A percentile compares a stretch with the other conserved stretches of the same genome.
Conservation (phyloP, 1,140 invertebrate species). For the Gryon sp. region DNA sequence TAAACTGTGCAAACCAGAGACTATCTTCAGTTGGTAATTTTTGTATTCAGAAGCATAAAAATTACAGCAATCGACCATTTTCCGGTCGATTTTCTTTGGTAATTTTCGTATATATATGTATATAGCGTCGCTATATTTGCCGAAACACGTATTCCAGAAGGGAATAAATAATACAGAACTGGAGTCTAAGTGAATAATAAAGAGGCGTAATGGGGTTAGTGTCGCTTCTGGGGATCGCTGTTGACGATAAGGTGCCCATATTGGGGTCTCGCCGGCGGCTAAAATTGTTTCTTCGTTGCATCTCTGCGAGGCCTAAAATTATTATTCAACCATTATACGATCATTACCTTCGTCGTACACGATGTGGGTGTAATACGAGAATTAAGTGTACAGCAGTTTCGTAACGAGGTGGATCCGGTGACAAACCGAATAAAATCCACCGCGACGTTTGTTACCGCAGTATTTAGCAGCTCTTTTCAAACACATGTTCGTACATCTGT, state of each 20-base stretch:
- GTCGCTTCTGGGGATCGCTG: slow-evolving; percentile 56
- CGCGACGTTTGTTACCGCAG: slow-evolving; percentile 64
- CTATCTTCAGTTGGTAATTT: too few relatives aligned
- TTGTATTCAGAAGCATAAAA: too few relatives aligned
- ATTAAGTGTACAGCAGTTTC: slow-evolving; percentile 72
- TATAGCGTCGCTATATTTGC: too few relatives aligned
- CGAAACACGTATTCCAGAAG: slow-evolving; percentile 52
- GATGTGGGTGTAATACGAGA: slow-evolving; percentile 76
- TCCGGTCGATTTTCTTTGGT: too few relatives aligned
- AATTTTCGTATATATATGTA: too few relatives aligned
- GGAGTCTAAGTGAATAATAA: slow-evolving; percentile 77
- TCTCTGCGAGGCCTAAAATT: slow-evolving; percentile 63
- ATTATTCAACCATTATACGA: slow-evolving; percentile 77
- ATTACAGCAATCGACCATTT: too few relatives aligned
- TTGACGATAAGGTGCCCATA: slow-evolving; percentile 72
- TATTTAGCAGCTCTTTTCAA: slow-evolving; percentile 69
- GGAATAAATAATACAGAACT: slow-evolving; percentile 70
- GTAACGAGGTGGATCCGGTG: slow-evolving; percentile 69
- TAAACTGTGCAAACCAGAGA: too few relatives aligned
- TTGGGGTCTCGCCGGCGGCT: slow-evolving; percentile 71
- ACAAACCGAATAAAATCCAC: slow-evolving; percentile 74
- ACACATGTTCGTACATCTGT: slow-evolving; percentile 76
- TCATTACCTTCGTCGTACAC: slow-evolving; percentile 74
- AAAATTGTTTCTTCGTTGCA: slow-evolving; percentile 61
- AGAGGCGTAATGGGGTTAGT: slow-evolving; percentile 69